phyloP scores from a whole-genome alignment of 2,113 vertebrate genomes.

The Procapra przewalskii region DNA sequence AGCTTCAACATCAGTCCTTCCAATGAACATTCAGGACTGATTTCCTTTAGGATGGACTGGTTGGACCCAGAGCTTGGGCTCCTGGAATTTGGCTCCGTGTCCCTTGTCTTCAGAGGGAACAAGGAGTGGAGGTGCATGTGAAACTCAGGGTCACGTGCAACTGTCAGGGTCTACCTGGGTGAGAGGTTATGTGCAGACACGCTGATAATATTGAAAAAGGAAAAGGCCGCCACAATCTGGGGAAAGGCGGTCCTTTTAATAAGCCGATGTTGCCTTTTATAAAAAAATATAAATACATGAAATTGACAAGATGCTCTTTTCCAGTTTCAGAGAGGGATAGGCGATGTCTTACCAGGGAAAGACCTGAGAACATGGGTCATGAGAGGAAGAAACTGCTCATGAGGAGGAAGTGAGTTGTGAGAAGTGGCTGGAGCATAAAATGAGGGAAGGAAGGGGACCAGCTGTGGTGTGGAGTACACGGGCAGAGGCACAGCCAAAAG shows the following conservation, averaged over 20 bases:
- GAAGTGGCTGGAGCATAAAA: slow-evolving; percentile 50
- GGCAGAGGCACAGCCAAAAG: background rate
- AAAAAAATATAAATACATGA: background rate
- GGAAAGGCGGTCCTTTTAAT: background rate
- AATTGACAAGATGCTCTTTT: background rate
- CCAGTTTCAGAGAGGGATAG: background rate
- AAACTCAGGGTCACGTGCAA: background rate
- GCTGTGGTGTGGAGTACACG: background rate
- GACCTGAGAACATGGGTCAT: slow-evolving; percentile 49
- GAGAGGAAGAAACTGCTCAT: slow-evolving; percentile 49
- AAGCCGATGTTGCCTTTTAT: background rate
- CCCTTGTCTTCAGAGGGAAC: background rate
- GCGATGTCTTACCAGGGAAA: background rate
- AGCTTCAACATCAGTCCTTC: background rate
- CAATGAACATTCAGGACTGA: background rate
- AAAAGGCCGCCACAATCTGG: background rate
- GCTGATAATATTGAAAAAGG: background rate
- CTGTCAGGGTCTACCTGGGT: background rate
- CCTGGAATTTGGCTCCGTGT: accelerated
- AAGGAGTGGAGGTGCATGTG: background rate
- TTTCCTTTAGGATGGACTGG: background rate
- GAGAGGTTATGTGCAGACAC: background rate
- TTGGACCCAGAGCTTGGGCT: background rate
- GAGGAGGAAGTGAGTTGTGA: slow-evolving; percentile 33
- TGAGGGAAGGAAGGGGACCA: background rate